Percentiles rank a stretch among this genome's conserved stretches.
Evolutionary conservation across 2,113 vertebrate genomes (phyloP).

Genomic region (Dasypus novemcinctus): DNA sequence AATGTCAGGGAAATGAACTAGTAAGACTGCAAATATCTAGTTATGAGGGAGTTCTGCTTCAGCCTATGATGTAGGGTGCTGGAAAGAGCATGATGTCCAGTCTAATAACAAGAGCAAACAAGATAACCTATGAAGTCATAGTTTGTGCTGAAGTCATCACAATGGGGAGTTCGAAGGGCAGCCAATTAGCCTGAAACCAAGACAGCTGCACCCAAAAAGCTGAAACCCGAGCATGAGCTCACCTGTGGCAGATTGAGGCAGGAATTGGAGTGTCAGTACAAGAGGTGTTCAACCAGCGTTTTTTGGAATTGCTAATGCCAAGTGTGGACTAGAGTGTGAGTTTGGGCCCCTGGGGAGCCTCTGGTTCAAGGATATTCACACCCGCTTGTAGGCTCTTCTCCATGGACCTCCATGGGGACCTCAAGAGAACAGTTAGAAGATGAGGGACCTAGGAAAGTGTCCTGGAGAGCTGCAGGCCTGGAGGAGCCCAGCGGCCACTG

Average conservation of each 20-base stretch:
- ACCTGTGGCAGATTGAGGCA: not conserved
- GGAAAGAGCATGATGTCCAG: not conserved
- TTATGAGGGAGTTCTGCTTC: not conserved
- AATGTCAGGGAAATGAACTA: slow-evolving; percentile 20
- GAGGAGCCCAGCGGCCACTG: not conserved
- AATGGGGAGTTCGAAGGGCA: not conserved
- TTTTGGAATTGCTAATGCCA: not conserved
- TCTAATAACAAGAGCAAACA: not conserved
- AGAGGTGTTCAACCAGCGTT: not conserved
- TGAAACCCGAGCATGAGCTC: not conserved
- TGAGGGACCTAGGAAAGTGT: not conserved
- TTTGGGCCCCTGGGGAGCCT: not conserved
- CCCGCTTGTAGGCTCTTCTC: not conserved
- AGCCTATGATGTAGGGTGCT: not conserved
- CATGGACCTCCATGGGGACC: not conserved
- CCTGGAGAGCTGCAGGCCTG: not conserved
- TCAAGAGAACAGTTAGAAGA: not conserved
- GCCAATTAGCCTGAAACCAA: not conserved
- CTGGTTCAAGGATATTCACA: not conserved
- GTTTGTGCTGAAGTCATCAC: not conserved
- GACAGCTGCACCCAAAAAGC: not conserved
- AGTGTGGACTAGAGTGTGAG: no score
- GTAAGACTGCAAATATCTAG: not conserved
- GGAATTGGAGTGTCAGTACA: not conserved
- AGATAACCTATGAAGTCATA: not conserved